Base-by-base conservation (phyloP, 2,113 vertebrate genomes). In the Amblyopsis rosae region DNA sequence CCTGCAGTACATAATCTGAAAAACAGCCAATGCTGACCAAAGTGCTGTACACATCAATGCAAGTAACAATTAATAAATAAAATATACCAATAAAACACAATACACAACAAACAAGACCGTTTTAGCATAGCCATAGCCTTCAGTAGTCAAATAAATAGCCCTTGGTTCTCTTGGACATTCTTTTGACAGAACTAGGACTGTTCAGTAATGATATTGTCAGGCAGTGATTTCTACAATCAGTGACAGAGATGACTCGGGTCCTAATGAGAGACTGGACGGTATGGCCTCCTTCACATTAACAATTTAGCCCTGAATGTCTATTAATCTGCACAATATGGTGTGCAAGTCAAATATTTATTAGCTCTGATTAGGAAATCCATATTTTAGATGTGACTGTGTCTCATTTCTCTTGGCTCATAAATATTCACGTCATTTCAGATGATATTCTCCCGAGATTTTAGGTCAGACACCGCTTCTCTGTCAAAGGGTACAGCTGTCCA, bases 301-400 rank as follows among this genome's bases (percentile, higher is more conserved):
- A 86, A 90, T 90, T 89, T 86, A 89, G 35, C 67, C 69, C 75
- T 65, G 85, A 88, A 89, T 85, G 83, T 84, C 87, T 82, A 92
- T 91, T 88, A 84, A 90, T 91, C 89, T 84, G 64, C 75, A 60
- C 65, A 41, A 84, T 80, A 79, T 85, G 78, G 83, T 80, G 61
- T 73, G 79, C 79, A 82, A 90, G 86, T 92, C 86, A 90, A 91
- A 92, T 90, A 90, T 91, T 89, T 90, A 92, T 89, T 89, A 92
- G 87, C 87, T 81, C 87, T 89, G 87, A 91, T 90, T 88, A 92
- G 86, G 73, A 92, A 86, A 92, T 89, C 88, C 88, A 92, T 90
- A 90, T 92, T 90, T 91, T 87, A 90, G 88, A 89, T 83, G 78
- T 75, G 83, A 79, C 85, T 85, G 79, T 82, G 80, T 91, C 90